phyloP scores from a whole-genome alignment of 2,113 vertebrate species.

The Lophius piscatorius region DNA sequence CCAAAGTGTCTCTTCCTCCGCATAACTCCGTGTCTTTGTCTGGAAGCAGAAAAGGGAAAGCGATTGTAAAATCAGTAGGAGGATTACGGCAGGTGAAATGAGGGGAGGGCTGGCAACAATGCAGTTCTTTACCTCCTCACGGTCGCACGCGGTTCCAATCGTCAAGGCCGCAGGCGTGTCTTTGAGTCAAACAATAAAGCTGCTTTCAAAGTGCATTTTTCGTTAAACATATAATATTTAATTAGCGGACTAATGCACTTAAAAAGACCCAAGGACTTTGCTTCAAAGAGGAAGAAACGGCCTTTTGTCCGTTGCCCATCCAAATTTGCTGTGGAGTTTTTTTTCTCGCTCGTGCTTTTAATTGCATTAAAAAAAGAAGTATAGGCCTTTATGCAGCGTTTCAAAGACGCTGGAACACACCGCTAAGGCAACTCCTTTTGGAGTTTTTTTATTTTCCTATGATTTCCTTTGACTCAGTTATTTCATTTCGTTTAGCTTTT shows the following conservation, averaged over 20 bases:
- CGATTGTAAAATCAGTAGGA: slow-evolving; percentile 48
- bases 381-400: slow-evolving; percentile 70
- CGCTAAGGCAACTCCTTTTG: slow-evolving; percentile 51
- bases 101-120: slow-evolving; percentile 60
- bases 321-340: slow-evolving; percentile 63
- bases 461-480: slow-evolving; percentile 51
- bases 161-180: slow-evolving; percentile 71
- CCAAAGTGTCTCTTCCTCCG: slow-evolving; percentile 8
- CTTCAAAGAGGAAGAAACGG: slow-evolving; percentile 64
- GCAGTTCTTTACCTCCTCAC: slow-evolving; percentile 62
- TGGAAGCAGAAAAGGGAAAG: slow-evolving; percentile 40
- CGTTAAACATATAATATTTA: slow-evolving; percentile 76
- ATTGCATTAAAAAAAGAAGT: slow-evolving; percentile 71
- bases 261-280: slow-evolving; percentile 76
- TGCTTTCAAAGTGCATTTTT: slow-evolving; percentile 72
- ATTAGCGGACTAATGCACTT: slow-evolving; percentile 75
- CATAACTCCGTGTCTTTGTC: slow-evolving; percentile 23
- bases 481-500: slow-evolving; percentile 62
- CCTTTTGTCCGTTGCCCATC: slow-evolving; percentile 74
- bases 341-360: slow-evolving; percentile 57
- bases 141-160: slow-evolving; percentile 51
- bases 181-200: slow-evolving; percentile 72
- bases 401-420: slow-evolving; percentile 64
- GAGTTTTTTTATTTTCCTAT: slow-evolving; percentile 13
- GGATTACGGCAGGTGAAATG: slow-evolving; percentile 52